These are phyloP conservation scores for Leuciscus idus DNA, from an alignment of 2,113 vertebrate species.

Conservation along the genomic window DNA sequence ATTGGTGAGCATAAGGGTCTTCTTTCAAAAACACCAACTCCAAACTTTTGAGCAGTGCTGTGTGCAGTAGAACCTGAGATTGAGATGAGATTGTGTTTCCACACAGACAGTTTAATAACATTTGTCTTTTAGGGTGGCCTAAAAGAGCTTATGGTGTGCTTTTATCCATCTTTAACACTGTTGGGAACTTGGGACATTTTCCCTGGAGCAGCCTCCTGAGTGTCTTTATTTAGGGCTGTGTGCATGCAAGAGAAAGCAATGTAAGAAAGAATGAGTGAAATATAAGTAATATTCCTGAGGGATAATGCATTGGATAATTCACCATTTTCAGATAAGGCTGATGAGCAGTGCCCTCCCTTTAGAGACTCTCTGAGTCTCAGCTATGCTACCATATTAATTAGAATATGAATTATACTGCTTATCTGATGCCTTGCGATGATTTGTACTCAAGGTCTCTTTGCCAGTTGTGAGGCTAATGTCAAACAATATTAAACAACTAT, in stretches of 20 bases:
- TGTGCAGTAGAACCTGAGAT: background rate
- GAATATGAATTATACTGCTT: slow-evolving; percentile 74
- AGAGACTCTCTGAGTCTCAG: slow-evolving; percentile 66
- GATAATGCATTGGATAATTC: slow-evolving; percentile 61
- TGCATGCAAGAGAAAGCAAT: slow-evolving; percentile 1
- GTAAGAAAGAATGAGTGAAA: slow-evolving; percentile 35
- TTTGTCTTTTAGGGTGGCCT: background rate
- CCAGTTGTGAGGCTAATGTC: slow-evolving; percentile 51
- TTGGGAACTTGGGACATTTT: background rate
- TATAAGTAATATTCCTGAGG: slow-evolving; percentile 43
- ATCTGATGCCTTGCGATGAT: slow-evolving; percentile 69
- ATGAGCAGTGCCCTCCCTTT: slow-evolving; percentile 68
- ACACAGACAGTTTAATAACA: too few species aligned
- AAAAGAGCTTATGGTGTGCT: background rate
- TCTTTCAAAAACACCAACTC: too few species aligned
- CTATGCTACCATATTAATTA: slow-evolving; percentile 75
- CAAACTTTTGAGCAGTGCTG: background rate
- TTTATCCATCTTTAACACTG: background rate
- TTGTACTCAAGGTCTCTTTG: slow-evolving; percentile 49
- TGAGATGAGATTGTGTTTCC: too few species aligned
- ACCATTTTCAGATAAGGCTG: slow-evolving; percentile 67
- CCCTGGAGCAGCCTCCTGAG: background rate
- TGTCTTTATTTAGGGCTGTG: background rate
- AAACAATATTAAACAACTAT: slow-evolving; percentile 36
- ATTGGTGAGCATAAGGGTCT: too few species aligned